Conservation (phyloP, 2,888 invertebrate species). For the Craniophora ligustri region DNA sequence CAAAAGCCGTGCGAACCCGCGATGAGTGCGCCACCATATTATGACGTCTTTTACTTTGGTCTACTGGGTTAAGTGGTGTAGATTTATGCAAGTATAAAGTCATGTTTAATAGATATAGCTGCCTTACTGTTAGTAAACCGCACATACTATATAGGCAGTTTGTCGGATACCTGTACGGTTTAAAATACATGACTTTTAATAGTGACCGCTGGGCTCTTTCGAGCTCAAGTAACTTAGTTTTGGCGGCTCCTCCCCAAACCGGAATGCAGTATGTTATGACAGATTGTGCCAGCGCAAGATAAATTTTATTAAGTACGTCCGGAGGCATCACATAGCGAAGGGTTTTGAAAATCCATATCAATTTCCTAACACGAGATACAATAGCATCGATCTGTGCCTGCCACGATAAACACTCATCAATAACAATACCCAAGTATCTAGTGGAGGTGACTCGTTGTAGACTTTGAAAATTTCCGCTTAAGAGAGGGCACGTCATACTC, state of each 20-base stretch:
- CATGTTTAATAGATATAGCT: conserved; percentile 7
- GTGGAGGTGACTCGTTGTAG: conserved; percentile 4
- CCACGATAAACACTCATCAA: conserved; percentile 8
- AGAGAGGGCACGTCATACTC: not conserved
- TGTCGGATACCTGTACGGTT: conserved; percentile 3
- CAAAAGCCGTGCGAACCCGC: conserved; percentile 4
- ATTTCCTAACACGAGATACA: conserved; percentile 1
- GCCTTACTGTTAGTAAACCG: conserved; percentile 1
- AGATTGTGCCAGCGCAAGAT: conserved; percentile 6
- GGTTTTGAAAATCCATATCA: conserved; percentile 6
- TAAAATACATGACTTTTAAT: not conserved
- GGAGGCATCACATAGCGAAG: conserved; percentile 4
- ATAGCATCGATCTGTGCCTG: not conserved
- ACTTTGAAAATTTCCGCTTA: conserved; percentile 1
- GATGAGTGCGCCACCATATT: not conserved
- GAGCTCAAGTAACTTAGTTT: conserved; percentile 3
- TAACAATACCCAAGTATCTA: conserved; percentile 4
- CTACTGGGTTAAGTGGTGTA: conserved; percentile 2
- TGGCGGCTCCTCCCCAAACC: conserved; percentile 7
- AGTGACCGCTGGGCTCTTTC: conserved; percentile 7
- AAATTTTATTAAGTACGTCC: not conserved
- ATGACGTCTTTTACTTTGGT: conserved; percentile 2
- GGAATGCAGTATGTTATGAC: conserved; percentile 4
- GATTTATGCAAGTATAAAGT: conserved; percentile 6
- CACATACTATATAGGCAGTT: not conserved